Percentiles rank a stretch among this genome's conserved stretches.
Conservation (phyloP, 1,140 invertebrate species). For the Charaxes varanes region DNA sequence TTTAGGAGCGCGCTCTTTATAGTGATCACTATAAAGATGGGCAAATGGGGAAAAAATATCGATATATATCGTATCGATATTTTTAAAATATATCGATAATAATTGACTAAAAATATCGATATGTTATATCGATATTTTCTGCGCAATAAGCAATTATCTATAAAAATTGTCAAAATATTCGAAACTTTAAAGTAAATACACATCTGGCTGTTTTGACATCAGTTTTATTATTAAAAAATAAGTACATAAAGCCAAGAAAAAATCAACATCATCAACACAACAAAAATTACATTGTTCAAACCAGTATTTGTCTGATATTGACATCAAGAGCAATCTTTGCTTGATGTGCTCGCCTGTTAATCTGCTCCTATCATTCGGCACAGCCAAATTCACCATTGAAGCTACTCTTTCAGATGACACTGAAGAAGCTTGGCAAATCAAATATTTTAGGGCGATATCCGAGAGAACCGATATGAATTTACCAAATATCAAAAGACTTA, state of each 20-base stretch:
- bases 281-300: constrained; percentile 12
- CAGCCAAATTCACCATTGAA: constrained; percentile 19
- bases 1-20: no score
- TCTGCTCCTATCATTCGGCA: constrained; percentile 20
- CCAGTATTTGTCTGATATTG: constrained; percentile 4
- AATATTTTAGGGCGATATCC: constrained; percentile 19
- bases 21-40: no score
- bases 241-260: no score
- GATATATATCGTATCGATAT: constrained; percentile 9
- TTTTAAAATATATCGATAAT: constrained; percentile 7
- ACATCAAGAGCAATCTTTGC: no score
- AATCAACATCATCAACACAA: constrained; percentile 10
- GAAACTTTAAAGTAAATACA: constrained; percentile 17
- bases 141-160: constrained; percentile 10
- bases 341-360: constrained; percentile 22
- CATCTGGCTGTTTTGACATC: constrained; percentile 16
- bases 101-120: constrained; percentile 5
- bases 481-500: no score
- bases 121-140: constrained; percentile 18
- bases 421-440: no score
- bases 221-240: constrained; percentile 16
- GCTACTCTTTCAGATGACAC: constrained; percentile 18
- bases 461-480: no score
- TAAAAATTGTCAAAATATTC: constrained; percentile 15
- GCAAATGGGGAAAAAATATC: constrained; percentile 10